Evolutionary conservation across 1,140 invertebrate species (phyloP).

Genomic region (Ooceraea biroi): DNA sequence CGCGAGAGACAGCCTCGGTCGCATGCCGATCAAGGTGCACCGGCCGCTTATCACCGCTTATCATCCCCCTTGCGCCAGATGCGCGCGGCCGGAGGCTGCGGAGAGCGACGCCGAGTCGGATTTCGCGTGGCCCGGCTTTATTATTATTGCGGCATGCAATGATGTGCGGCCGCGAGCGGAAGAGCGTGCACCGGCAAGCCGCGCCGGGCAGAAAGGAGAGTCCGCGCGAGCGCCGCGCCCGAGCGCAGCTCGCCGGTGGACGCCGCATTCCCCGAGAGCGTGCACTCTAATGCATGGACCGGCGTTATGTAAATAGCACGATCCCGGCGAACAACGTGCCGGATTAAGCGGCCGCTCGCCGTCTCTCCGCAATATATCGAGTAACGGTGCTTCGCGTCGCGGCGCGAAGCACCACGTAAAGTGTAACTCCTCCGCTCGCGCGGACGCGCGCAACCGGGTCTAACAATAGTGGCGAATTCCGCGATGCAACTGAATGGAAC

Average conservation of each 20-base stretch:
- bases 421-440: slow-evolving; percentile 34
- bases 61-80: slow-evolving; percentile 1
- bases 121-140: slow-evolving; percentile 30
- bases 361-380: slow-evolving; percentile 50
- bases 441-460: neutral
- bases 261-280: slow-evolving; percentile 45
- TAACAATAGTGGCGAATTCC: slow-evolving; percentile 15
- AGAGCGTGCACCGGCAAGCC: no score
- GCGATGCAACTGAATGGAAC: slow-evolving; percentile 41
- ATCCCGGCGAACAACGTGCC: slow-evolving; percentile 45
- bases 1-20: neutral
- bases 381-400: slow-evolving; percentile 42
- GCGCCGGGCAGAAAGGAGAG: neutral
- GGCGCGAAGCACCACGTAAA: slow-evolving; percentile 9
- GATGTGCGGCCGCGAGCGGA: slow-evolving; percentile 17
- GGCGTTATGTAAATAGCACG: slow-evolving; percentile 56
- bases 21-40: neutral
- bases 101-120: slow-evolving; percentile 1
- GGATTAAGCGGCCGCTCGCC: slow-evolving; percentile 32
- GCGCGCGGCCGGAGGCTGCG: neutral
- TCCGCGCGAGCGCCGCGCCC: slow-evolving; percentile 1
- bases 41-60: slow-evolving; percentile 10
- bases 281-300: slow-evolving; percentile 36
- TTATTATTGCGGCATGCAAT: slow-evolving; percentile 42
- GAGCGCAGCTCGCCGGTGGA: slow-evolving; percentile 37